phyloP scores from a whole-genome alignment of 2,888 invertebrate species.

The Dioctria rufipes region DNA sequence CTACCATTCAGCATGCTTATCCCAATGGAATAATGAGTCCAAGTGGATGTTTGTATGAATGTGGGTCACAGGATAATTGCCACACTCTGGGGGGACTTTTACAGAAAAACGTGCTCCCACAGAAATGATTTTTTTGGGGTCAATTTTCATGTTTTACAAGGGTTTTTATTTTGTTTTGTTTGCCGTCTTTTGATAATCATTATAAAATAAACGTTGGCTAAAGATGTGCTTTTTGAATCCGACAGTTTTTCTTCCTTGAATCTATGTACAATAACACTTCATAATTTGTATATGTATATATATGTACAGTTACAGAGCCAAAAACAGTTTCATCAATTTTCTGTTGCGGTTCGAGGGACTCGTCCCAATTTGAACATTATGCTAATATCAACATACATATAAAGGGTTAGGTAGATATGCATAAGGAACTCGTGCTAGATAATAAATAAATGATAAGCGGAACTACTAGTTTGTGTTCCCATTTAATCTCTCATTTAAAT shows the following conservation, averaged over 20 bases:
- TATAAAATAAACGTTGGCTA: neutral
- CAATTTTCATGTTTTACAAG: conserved; percentile 35
- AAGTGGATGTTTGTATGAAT: conserved; percentile 47
- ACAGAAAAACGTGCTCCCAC: conserved; percentile 35
- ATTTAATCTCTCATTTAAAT: conserved; percentile 39
- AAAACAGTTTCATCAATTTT: conserved; percentile 25
- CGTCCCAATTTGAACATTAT: conserved; percentile 35
- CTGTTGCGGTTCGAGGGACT: conserved; percentile 6
- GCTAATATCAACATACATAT: conserved; percentile 14
- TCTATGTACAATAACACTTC: too few relatives aligned
- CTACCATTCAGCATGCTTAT: conserved; percentile 45
- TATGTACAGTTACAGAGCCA: too few relatives aligned
- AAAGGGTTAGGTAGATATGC: neutral
- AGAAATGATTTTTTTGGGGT: conserved; percentile 28
- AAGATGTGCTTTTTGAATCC: neutral
- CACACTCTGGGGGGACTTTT: conserved; percentile 31
- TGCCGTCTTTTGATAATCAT: neutral
- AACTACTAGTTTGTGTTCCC: conserved; percentile 38
- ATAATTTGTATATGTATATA: too few relatives aligned
- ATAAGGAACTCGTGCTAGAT: conserved; percentile 32
- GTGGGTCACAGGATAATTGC: conserved; percentile 49
- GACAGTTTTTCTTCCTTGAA: too few relatives aligned
- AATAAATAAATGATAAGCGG: conserved; percentile 48
- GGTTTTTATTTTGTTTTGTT: neutral
- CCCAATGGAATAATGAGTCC: conserved; percentile 49